Percentiles rank a stretch among this genome's conserved stretches.
phyloP scores from a whole-genome alignment of 2,797 vertebrate species.

The Sebastes kiyomatsui region DNA sequence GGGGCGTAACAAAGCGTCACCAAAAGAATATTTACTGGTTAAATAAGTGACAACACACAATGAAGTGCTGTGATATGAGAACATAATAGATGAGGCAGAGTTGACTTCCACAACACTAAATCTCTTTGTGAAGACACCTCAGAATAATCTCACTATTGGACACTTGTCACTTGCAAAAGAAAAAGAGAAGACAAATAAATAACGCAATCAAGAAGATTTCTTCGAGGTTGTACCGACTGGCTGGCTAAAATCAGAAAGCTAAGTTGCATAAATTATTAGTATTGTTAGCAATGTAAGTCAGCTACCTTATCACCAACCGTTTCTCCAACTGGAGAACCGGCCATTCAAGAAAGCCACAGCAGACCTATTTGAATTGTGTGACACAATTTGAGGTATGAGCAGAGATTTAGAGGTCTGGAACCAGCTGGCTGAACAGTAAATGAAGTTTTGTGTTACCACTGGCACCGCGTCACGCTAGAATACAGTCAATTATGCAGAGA shows the following conservation, averaged over 20 bases:
- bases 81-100: neutral
- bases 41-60: neutral
- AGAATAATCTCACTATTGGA: neutral
- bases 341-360: neutral
- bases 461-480: neutral
- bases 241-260: neutral
- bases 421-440: neutral
- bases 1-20: neutral
- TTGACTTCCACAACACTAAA: neutral
- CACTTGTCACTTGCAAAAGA: neutral
- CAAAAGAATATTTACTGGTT: neutral
- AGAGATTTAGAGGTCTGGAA: neutral
- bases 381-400: neutral
- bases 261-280: neutral
- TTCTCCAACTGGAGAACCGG: neutral
- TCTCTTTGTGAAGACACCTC: neutral
- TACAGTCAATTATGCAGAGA: constrained; percentile 1
- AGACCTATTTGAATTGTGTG: neutral
- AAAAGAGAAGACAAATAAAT: neutral
- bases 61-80: neutral
- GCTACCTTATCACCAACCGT: neutral
- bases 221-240: neutral
- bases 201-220: neutral
- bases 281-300: too few relatives aligned
- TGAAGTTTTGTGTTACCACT: neutral